phyloP scores from a whole-genome alignment of 2,888 invertebrate species.

The Drosophila koepferae region DNA sequence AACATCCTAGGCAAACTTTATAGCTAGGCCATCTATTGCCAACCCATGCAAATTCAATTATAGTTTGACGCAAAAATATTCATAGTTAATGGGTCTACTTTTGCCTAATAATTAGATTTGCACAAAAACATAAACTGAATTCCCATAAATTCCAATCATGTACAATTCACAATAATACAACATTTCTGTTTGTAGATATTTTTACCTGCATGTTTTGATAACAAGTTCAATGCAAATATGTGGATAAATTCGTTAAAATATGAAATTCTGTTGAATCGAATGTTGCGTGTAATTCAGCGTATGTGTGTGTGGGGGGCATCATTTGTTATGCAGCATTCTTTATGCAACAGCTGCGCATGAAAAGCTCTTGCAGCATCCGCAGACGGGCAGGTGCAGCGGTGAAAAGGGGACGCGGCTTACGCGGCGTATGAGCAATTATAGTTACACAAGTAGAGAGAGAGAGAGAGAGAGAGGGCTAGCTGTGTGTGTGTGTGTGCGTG shows the following conservation, averaged over 20 bases:
- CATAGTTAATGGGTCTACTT: background rate
- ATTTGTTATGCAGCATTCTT: slow-evolving; percentile 35
- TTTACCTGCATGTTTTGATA: background rate
- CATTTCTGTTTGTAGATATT: background rate
- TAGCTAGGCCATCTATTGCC: background rate
- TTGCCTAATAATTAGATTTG: background rate
- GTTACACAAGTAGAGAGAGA: slow-evolving; percentile 41
- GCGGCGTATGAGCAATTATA: slow-evolving; percentile 73
- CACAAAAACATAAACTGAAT: background rate
- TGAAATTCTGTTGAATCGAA: background rate
- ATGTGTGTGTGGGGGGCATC: background rate
- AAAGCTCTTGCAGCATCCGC: slow-evolving; percentile 48
- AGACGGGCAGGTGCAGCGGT: slow-evolving; percentile 15
- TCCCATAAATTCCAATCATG: background rate
- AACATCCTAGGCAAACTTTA: too few species aligned
- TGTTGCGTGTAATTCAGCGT: background rate
- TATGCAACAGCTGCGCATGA: slow-evolving; percentile 49
- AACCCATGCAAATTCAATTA: background rate
- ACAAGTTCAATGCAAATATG: background rate
- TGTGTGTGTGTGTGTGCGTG: background rate
- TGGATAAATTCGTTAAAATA: background rate
- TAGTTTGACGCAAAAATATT: background rate
- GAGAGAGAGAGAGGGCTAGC: background rate
- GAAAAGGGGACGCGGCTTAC: slow-evolving; percentile 24
- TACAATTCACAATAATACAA: background rate